Evolutionary conservation across 2,113 vertebrate species (phyloP), one percentile per base, ranked within the genome.

Genomic region (Alosa alosa): DNA sequence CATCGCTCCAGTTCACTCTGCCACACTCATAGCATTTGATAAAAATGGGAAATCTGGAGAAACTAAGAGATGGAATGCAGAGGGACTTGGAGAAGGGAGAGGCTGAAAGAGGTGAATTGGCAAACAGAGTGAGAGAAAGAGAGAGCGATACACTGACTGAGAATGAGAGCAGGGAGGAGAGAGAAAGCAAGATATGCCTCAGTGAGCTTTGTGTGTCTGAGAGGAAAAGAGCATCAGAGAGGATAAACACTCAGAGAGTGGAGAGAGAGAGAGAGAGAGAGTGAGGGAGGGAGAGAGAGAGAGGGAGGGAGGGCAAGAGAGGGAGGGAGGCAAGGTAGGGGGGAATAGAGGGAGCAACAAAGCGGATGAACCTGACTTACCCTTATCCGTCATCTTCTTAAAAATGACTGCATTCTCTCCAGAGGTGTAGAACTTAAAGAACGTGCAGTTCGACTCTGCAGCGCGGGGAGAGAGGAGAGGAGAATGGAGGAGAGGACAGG

Each of bases 341-440:
- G 22, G 47, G n/a, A 17, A 15, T 15, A 68, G 11, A 68, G 60
- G 25, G 60, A 68, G 64, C 25, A 72, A 36, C 25, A 31, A 72
- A 72, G 64, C 64, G 25, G 64, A 72, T 72, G 64, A 88, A 82
- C 9, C 6, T 10, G 68, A 87, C 96, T 96, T 92, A 98, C 97
- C 96, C 91, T 96, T 98, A 90, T 95, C 94, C 13, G 96, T 97
- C 4, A 96, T 96, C 92, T 96, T 96, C 89, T 96, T 96, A 92
- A 98, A 97, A 90, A 98, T 95, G 82, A 87, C 94, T 0, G 96
- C 95, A n/a, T 97, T 97, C 86, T 97, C 96, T 85, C 96, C 96
- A 1, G 96, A 97, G 82, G 96, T 97, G 92, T 97, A 97, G 94
- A 98, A 97, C 90, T 96, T 97, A 91, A 98, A 98, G 89, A 96